Base-by-base conservation (phyloP, 2,113 vertebrate genomes). In the Apteryx owenii region DNA sequence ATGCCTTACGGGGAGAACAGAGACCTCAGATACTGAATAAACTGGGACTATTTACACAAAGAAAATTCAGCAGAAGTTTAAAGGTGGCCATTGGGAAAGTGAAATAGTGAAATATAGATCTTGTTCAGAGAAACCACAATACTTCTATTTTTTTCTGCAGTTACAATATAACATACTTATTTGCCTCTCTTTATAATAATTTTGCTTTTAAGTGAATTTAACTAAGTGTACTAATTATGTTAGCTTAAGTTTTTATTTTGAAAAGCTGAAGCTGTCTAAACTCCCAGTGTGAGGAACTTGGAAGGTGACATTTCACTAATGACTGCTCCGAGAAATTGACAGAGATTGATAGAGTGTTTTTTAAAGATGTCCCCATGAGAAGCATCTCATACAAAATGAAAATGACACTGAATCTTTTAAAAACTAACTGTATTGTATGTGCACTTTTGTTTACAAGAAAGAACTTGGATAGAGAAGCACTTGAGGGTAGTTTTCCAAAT, bases 261-360 rank as follows among this genome's bases (percentile, higher is more conserved):
- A 58, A 96, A 91, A 86, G 40, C 76, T 85, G 83, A 96, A 93
- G 71, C 85, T 95, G 88, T 84, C 79, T 95, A 75, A 94, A 93
- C 46, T 97, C 88, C 60, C 90, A 88, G 90, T 62, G 19, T 89
- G 91, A 97, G 88, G 80, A 96, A 73, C 61, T 95, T 81, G 40
- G 96, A 98, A 98, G 97, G 98, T 98, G 98, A 98, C 98, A 98
- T 98, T 98, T 98, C 86, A 96, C 96, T 98, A 98, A 98, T 97
- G 96, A 86, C 94, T 97, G 65, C 75, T 94, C 72, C 79, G 96
- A 92, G 94, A 98, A 96, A 97, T 89, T 98, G 97, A 97, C 98
- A 98, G 89, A 98, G 98, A 98, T 96, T 95, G 97, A 98, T 98
- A 90, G 65, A 93, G 89, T 93, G 84, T 80, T 82, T 96, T 96